Evolutionary conservation across 2,888 invertebrate genomes (phyloP).

Genomic region (Thecocarcelia acutangulata): DNA sequence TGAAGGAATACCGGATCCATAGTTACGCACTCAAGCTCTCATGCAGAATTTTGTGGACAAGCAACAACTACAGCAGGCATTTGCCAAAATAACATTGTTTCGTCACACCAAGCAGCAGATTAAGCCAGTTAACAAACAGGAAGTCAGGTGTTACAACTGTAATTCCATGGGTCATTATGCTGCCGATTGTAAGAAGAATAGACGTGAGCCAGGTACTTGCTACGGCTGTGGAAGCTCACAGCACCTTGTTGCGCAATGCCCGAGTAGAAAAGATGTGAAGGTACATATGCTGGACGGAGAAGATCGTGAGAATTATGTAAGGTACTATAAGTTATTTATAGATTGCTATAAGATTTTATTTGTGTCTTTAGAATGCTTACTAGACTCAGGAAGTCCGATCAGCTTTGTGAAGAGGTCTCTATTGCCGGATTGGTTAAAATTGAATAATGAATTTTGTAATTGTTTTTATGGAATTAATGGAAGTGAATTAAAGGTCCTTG

Average conservation of each 20-base stretch:
- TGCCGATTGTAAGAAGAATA: slow-evolving; percentile 58
- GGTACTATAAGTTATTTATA: no score
- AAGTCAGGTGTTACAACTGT: slow-evolving; percentile 59
- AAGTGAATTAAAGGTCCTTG: no score
- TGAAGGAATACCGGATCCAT: slow-evolving; percentile 60
- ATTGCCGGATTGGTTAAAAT: no score
- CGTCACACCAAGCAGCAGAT: slow-evolving; percentile 2
- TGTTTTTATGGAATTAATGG: no score
- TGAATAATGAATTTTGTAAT: no score
- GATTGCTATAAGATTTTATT: no score
- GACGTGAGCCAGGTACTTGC: slow-evolving; percentile 51
- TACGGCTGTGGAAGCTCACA: slow-evolving; percentile 59
- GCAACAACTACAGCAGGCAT: slow-evolving; percentile 9
- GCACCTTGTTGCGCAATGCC: slow-evolving; percentile 57
- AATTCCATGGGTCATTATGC: slow-evolving; percentile 62
- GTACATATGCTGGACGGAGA: background rate
- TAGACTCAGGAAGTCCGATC: no score
- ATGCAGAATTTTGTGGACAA: slow-evolving; percentile 49
- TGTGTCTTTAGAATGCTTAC: no score
- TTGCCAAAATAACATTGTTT: slow-evolving; percentile 26
- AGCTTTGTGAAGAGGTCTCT: no score
- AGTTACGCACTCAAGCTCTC: slow-evolving; percentile 45
- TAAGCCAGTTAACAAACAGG: slow-evolving; percentile 11
- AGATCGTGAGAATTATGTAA: no score
- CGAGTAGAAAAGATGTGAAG: slow-evolving; percentile 20